Evolutionary conservation across 2,888 invertebrate species (phyloP), one percentile per base, ranked within the genome.

Genomic region (Lamproptera curius): DNA sequence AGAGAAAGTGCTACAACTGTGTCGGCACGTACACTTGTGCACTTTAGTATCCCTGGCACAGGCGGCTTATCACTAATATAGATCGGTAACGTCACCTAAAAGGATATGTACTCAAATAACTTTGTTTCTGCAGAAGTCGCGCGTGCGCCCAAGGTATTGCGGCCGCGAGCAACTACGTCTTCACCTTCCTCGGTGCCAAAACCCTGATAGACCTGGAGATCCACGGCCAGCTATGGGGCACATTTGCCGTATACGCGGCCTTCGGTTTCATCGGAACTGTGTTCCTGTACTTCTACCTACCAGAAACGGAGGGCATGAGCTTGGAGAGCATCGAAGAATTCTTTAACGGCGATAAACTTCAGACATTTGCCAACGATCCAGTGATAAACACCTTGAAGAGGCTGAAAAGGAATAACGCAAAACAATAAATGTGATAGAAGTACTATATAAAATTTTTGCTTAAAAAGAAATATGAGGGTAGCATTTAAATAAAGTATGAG

Each of bases 251-350:
- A 2, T 90, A 89, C 60, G 76, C 87, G 10, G 55, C 61, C 3
- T 71, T 87, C 15, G 87, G 83, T 2, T 62, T 87, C 11, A 38
- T 87, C 1, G 90, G 90, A 31, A 76, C 88, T 1, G 46, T 89
- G 1, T 89, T 87, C 55, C 70, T 90, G 2, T 90, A 89, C 58
- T 78, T 89, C 57, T 82, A 77, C 53, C 57, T 90, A 46, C 89
- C 89, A 15, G 90, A 90, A 66, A 90, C 90, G 0, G 90, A 90
- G 58, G 82, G 76, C 2, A 87, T 77, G 51, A 62, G 81, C 20
- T 64, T 90, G n/a, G 74, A 81, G 14, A 88, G 89, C 65, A 89
- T 90, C 14, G 89, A 90, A 67, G 69, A 70, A 0, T 80, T 67
- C 37, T 90, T 87, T 53, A 82, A 81, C 54, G 78, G 84, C 1